Conservation (phyloP, 2,113 vertebrate genomes). For the Myotis yumanensis region DNA sequence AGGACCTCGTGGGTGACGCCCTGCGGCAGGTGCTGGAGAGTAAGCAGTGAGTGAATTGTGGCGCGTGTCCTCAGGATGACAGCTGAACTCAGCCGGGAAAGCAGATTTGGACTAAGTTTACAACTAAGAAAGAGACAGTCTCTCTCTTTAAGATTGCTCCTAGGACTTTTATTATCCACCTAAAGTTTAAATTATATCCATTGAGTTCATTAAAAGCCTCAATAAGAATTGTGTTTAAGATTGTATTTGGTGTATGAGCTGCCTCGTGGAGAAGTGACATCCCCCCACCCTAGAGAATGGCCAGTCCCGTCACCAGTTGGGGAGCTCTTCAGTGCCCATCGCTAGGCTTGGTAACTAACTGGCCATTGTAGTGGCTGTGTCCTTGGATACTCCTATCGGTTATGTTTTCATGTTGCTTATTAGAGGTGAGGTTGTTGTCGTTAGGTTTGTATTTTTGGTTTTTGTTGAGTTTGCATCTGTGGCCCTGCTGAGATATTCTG, state of each 20-base stretch:
- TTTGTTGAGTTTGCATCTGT: background rate
- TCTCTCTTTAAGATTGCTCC: background rate
- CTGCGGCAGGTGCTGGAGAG: rapidly evolving
- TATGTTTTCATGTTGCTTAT: background rate
- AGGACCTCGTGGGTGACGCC: background rate
- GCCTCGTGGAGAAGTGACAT: too few relatives aligned
- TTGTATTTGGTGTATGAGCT: background rate
- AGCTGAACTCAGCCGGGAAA: rapidly evolving
- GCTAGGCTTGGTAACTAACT: rapidly evolving
- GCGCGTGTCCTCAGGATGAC: rapidly evolving
- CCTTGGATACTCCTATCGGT: rapidly evolving
- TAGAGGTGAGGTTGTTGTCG: background rate
- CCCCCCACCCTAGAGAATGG: background rate
- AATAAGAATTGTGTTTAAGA: rapidly evolving
- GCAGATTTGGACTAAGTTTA: background rate
- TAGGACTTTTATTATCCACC: background rate
- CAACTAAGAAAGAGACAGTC: background rate
- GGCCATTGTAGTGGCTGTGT: background rate
- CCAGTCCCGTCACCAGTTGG: rapidly evolving
- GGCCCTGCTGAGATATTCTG: background rate
- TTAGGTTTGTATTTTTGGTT: background rate
- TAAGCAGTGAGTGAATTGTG: background rate
- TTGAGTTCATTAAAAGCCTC: background rate
- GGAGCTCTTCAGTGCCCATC: rapidly evolving
- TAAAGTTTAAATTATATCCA: background rate